Base-by-base conservation (phyloP, 2,888 invertebrate genomes). In the Liodrosophila aerea region DNA sequence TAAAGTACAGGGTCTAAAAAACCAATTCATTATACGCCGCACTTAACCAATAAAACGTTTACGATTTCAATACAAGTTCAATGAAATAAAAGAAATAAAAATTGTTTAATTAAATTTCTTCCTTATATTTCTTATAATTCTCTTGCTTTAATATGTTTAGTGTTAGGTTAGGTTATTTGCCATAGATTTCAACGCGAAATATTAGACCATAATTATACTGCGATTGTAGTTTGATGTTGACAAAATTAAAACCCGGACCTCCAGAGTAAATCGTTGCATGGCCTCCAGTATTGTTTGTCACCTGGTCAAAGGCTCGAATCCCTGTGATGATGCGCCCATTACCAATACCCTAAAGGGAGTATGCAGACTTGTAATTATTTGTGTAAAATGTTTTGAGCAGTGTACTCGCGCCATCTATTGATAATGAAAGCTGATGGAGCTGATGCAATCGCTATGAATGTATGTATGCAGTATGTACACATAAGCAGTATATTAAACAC, bases 161-260 rank as follows among this genome's bases (percentile, higher is more conserved):
- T 22, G n/a, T n/a, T n/a, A n/a, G n/a, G n/a, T n/a, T n/a, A n/a
- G n/a, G n/a, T 71, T 77, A 87, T 76, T 86, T 87, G 51, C 88
- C 88, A 68, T 88, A 88, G 56, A 88, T 88, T 75, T 88, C 88
- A 58, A 88, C 87, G 46, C 87, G 87, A 76, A 87, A 87, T 63
- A 84, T 76, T 51, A 88, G 61, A 41, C 88, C 88, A 33, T 88
- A 87, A 62, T 86, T 88, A 65, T 88, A 88, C 65, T 88, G 88
- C 29, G 88, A 88, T 62, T 88, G 88, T 27, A 88, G 68, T 65
- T 88, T 88, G 58, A 88, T 80, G 61, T 85, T 75, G n/a, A 88
- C 88, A 72, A 87, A 88, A 73, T 87, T 87, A 53, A 88, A 88
- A 30, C 88, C 88, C n/a, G 88, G 87, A 45, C 88, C 88, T 63